Evolutionary conservation across 2,797 vertebrate genomes (phyloP).

Genomic region (Gila robusta): DNA sequence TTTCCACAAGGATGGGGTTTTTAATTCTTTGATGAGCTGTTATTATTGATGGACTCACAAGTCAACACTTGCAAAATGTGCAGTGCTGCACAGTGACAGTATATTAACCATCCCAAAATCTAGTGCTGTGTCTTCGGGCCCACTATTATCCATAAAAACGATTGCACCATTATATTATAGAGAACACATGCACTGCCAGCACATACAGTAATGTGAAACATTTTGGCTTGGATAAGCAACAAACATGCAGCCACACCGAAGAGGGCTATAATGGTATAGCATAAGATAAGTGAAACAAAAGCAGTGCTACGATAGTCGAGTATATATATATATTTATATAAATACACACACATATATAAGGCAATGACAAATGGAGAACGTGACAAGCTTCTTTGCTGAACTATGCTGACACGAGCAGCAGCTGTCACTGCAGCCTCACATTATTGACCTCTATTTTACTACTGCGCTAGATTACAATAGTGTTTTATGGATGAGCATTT

Average conservation of each 20-base stretch:
- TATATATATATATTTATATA: not conserved
- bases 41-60: not conserved
- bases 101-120: not conserved
- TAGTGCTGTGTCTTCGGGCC: not conserved
- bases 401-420: conserved; percentile 48
- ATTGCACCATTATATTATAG: not conserved
- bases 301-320: not conserved
- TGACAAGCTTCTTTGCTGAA: conserved; percentile 41
- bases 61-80: not conserved
- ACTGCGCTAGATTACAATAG: not conserved
- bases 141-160: not conserved
- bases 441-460: conserved; percentile 35
- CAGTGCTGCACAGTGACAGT: not conserved
- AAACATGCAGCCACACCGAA: not conserved
- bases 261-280: not conserved
- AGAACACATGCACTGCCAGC: not conserved
- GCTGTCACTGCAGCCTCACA: conserved; percentile 44
- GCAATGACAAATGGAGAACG: conserved; percentile 56
- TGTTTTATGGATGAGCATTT: conserved; percentile 9
- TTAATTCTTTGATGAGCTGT: conserved; percentile 13
- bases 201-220: not conserved
- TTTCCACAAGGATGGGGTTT: not conserved
- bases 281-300: not conserved
- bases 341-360: not conserved
- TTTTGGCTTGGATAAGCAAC: not conserved